Conservation (phyloP, 92 coral and sea anemone genomes). For the Epizoanthus stellaris region DNA sequence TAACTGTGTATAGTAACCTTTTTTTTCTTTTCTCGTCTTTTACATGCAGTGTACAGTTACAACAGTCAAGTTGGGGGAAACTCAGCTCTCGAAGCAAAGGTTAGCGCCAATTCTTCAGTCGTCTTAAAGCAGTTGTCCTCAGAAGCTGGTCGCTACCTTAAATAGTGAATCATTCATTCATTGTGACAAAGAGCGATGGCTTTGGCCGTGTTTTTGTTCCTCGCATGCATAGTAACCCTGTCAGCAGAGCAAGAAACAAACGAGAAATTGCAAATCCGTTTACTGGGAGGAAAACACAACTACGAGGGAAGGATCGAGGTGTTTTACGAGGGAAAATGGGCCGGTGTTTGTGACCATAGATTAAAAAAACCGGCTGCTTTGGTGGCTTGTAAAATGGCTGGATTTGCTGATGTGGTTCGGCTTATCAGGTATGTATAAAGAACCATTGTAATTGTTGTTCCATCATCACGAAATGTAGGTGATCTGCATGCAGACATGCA, state of each 20-base stretch:
- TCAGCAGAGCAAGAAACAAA: neutral
- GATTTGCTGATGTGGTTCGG: conserved; percentile 80
- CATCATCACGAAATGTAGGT: neutral
- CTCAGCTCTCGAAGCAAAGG: no score
- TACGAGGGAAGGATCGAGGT: conserved; percentile 89
- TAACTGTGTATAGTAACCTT: no score
- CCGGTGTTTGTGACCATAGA: conserved; percentile 83
- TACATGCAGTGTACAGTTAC: no score
- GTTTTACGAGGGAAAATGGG: conserved; percentile 76
- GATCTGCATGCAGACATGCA: neutral
- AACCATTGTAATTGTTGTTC: conserved; percentile 38
- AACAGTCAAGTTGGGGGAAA: no score
- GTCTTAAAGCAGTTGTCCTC: no score
- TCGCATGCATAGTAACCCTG: neutral
- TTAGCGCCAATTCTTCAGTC: no score
- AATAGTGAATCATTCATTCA: no score
- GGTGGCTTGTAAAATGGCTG: conserved; percentile 88
- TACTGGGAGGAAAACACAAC: conserved; percentile 79
- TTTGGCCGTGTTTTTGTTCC: no score
- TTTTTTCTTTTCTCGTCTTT: no score
- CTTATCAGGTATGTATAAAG: conserved; percentile 54
- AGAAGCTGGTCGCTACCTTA: no score
- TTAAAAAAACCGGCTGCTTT: conserved; percentile 79
- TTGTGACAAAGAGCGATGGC: no score
- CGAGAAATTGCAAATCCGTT: conserved; percentile 50